A percentile compares a stretch with the other conserved stretches of the same genome.
These are phyloP conservation scores for Sisyra nigra DNA, from an alignment of 2,888 invertebrate species.

Conservation along the genomic window DNA sequence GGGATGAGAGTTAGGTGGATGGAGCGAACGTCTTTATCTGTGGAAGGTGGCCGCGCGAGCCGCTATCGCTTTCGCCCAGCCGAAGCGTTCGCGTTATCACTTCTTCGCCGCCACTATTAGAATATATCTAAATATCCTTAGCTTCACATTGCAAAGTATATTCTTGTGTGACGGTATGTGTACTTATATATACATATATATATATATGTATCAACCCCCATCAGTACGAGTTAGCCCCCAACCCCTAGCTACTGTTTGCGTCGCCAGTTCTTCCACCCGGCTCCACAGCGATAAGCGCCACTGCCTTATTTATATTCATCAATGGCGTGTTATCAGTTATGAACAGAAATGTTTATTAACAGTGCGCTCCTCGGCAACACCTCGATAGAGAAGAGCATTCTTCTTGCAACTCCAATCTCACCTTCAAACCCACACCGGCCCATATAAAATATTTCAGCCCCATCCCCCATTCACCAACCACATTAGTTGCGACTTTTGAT, in stretches of 20 bases:
- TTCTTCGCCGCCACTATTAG: slow-evolving; percentile 21
- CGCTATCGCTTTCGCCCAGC: neutral
- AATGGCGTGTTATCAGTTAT: slow-evolving; percentile 28
- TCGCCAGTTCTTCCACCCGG: slow-evolving; percentile 9
- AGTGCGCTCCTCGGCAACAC: too few species aligned
- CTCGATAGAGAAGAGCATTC: too few species aligned
- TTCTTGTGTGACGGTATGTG: neutral
- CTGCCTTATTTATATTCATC: slow-evolving; percentile 30
- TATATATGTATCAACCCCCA: neutral
- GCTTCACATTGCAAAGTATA: slow-evolving; percentile 11
- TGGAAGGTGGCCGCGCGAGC: neutral
- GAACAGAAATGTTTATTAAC: slow-evolving; percentile 27
- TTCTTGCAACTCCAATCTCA: too few species aligned
- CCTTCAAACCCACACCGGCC: too few species aligned
- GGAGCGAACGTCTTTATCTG: slow-evolving; percentile 2
- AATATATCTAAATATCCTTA: slow-evolving; percentile 31
- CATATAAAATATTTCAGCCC: too few species aligned
- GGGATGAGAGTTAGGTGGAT: neutral
- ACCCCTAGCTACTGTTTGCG: too few species aligned
- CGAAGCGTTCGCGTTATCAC: too few species aligned
- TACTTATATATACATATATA: too few species aligned
- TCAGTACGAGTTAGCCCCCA: neutral
- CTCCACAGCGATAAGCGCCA: slow-evolving; percentile 25
- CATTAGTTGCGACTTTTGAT: too few species aligned
- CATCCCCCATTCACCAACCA: too few species aligned